These are phyloP conservation scores for Teleogryllus oceanicus DNA, from an alignment of 2,888 invertebrate species.

Conservation along the genomic window DNA sequence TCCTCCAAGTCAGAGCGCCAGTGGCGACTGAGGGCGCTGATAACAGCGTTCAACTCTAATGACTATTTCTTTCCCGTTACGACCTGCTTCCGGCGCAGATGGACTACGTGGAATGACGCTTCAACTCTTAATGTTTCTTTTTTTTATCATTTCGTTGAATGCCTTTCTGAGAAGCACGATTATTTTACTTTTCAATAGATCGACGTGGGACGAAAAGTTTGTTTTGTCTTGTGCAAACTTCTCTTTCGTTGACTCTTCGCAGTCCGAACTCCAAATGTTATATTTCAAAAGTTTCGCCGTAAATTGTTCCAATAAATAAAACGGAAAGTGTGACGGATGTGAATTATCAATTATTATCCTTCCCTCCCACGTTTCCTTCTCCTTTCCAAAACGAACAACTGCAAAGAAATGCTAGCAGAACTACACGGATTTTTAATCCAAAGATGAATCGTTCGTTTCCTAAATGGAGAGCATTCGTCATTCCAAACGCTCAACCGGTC, in stretches of 20 bases:
- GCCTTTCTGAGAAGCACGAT: background rate
- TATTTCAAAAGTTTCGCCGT: background rate
- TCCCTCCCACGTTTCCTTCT: too few relatives aligned
- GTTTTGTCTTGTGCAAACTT: background rate
- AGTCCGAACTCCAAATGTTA: background rate
- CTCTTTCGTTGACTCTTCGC: background rate
- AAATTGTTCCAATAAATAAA: constrained; percentile 1
- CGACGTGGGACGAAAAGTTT: background rate
- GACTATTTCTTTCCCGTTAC: background rate
- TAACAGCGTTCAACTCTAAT: background rate
- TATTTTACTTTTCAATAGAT: constrained; percentile 11
- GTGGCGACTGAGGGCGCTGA: too few relatives aligned
- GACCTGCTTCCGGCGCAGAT: background rate
- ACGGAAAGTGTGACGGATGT: background rate
- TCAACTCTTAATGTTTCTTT: background rate
- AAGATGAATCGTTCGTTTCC: too few relatives aligned
- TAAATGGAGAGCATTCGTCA: too few relatives aligned
- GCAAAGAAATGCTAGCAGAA: too few relatives aligned
- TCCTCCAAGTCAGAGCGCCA: too few relatives aligned
- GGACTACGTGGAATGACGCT: background rate
- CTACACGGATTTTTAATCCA: too few relatives aligned
- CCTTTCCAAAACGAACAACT: too few relatives aligned
- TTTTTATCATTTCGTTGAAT: background rate
- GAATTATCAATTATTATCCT: background rate
- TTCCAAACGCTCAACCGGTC: too few relatives aligned